Evolutionary conservation across 2,888 invertebrate genomes (phyloP), one percentile per base, ranked within the genome.

Genomic region (Parthenolecanium corni): DNA sequence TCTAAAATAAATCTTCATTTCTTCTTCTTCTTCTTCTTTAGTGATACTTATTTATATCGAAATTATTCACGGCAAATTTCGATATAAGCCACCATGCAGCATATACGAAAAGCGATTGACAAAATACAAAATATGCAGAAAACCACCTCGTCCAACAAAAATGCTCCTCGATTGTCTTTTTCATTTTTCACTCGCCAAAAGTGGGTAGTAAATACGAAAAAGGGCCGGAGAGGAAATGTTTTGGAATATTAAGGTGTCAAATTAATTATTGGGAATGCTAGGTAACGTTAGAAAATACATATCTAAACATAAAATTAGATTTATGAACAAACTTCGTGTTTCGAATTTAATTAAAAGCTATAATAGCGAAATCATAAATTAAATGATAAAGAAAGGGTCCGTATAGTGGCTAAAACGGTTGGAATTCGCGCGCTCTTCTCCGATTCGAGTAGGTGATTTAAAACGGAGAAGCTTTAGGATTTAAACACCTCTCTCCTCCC

Each of bases 251-350:
- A 62, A 62, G 62, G 62, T 62, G 62, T 62, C 62, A 62, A 62
- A 62, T 62, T 62, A 62, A 62, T 62, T 62, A 62, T 62, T 62
- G 62, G 52, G 62, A 62, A 62, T 62, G 46, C 52, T 52, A n/a
- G n/a, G n/a, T n/a, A 62, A 62, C 62, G 52, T 62, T 62, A 62
- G 52, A 62, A 31, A 62, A 52, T 62, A 62, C 62, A 61, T 61
- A 61, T 62, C 52, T 62, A 62, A 62, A 62, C 62, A 52, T 62
- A 62, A 62, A 62, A 62, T 62, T 52, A 62, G 62, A 62, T 62
- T 62, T 62, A 62, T 62, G 62, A 62, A 62, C 52, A 62, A 62
- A 62, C 62, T 62, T 62, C 62, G 62, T 62, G 62, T 62, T 62
- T 62, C 62, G 62, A 62, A 62, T 62, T 62, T 62, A 62, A 62